phyloP scores from a whole-genome alignment of 2,797 vertebrate species.

The Enteromius fasciolatus region DNA sequence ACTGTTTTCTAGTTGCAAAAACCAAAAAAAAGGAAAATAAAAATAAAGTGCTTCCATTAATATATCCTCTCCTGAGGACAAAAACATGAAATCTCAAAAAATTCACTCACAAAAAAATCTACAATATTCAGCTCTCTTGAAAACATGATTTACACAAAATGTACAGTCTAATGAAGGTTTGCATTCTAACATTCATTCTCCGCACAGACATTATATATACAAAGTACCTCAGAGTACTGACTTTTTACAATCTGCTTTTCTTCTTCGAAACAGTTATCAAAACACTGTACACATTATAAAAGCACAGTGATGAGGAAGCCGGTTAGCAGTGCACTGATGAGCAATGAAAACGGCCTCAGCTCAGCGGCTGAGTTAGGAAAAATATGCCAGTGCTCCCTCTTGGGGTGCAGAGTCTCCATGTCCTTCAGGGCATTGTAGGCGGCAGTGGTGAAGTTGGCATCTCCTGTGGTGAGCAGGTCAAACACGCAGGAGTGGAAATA shows the following conservation, averaged over 20 bases:
- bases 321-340: conserved; percentile 70
- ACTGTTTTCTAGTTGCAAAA: conserved; percentile 80
- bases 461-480: conserved; percentile 95
- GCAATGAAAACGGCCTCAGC: conserved; percentile 45
- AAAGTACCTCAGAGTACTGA: conserved; percentile 36
- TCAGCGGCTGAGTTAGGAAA: conserved; percentile 77
- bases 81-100: conserved; percentile 74
- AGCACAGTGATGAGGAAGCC: conserved; percentile 71
- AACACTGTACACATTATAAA: conserved; percentile 72
- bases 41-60: conserved; percentile 97
- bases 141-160: conserved; percentile 83
- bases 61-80: conserved; percentile 85
- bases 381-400: conserved; percentile 89
- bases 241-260: conserved; percentile 50
- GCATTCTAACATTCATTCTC: conserved; percentile 61
- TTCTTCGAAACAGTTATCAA: conserved; percentile 83
- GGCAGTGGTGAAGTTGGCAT: conserved; percentile 91
- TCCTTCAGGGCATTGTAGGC: conserved; percentile 92
- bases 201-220: conserved; percentile 76
- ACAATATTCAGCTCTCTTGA: conserved; percentile 77
- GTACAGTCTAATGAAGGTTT: conserved; percentile 76
- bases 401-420: conserved; percentile 90
- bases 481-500: conserved; percentile 97
- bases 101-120: conserved; percentile 71
- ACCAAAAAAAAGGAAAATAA: conserved; percentile 62